These are phyloP conservation scores for Shargacucullia verbasci DNA, from an alignment of 2,888 invertebrate species.

Conservation along the genomic window DNA sequence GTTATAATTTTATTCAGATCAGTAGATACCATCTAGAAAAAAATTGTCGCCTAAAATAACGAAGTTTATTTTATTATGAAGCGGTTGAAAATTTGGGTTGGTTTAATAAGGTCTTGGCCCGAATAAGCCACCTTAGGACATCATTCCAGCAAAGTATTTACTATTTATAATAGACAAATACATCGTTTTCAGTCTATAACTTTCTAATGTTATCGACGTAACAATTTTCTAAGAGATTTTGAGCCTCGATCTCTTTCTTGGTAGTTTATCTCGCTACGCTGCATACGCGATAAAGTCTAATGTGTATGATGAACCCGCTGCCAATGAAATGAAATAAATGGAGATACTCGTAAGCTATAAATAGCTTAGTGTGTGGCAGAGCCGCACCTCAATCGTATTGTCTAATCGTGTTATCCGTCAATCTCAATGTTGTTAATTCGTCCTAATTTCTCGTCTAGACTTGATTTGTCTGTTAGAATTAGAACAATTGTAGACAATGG, in stretches of 20 bases:
- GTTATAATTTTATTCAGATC: too few species aligned
- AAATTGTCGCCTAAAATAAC: too few species aligned
- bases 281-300: conserved; percentile 38
- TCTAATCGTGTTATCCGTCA: conserved; percentile 51
- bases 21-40: too few species aligned
- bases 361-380: conserved; percentile 38
- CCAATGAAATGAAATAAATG: conserved; percentile 29
- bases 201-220: too few species aligned
- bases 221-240: too few species aligned
- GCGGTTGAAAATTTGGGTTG: conserved; percentile 3
- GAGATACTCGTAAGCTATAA: conserved; percentile 32
- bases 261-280: conserved; percentile 17
- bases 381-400: conserved; percentile 32
- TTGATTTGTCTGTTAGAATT: conserved; percentile 55
- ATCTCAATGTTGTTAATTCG: conserved; percentile 55
- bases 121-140: conserved; percentile 8
- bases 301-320: conserved; percentile 35
- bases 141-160: conserved; percentile 12
- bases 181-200: too few species aligned
- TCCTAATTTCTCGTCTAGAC: conserved; percentile 58
- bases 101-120: conserved; percentile 14
- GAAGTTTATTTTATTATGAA: not conserved
- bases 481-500: conserved; percentile 46
- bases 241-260: conserved; percentile 19
- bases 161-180: too few species aligned